phyloP scores from a whole-genome alignment of 1,140 invertebrate genomes.

The Matsumurasca onukii region DNA sequence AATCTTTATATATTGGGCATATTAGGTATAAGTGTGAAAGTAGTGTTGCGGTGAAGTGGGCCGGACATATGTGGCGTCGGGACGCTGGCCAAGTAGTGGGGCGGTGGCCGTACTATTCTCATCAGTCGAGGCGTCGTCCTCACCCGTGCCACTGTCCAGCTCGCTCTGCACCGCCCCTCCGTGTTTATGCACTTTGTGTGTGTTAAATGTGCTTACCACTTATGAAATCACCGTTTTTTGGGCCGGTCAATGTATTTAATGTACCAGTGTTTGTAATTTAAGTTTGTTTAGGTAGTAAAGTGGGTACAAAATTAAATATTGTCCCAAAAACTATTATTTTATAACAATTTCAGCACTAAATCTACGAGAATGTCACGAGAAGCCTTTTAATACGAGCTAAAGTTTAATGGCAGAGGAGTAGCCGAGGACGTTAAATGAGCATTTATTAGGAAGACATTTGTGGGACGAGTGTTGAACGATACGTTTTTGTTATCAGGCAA shows the following conservation, averaged over 20 bases:
- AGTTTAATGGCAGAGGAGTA: too few relatives aligned
- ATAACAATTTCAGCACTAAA: too few relatives aligned
- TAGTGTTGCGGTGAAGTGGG: not conserved
- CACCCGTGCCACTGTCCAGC: not conserved
- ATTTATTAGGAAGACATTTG: too few relatives aligned
- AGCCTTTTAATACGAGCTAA: too few relatives aligned
- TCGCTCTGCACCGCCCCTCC: not conserved
- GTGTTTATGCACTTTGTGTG: not conserved
- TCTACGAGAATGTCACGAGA: too few relatives aligned
- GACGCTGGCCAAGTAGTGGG: constrained; percentile 16
- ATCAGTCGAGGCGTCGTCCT: constrained; percentile 2
- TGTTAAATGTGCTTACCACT: not conserved
- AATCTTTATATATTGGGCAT: too few relatives aligned
- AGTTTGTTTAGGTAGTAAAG: too few relatives aligned
- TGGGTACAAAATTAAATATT: not conserved
- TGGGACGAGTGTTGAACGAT: too few relatives aligned
- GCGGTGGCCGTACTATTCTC: constrained; percentile 20
- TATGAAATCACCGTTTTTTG: not conserved
- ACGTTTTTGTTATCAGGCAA: too few relatives aligned
- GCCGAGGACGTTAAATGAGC: too few relatives aligned
- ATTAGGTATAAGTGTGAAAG: not conserved
- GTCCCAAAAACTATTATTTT: not conserved
- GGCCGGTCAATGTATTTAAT: not conserved
- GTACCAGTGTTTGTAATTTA: too few relatives aligned
- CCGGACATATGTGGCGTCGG: constrained; percentile 1